Evolutionary conservation across 2,888 invertebrate species (phyloP), one percentile per base, ranked within the genome.

Genomic region (Cancer borealis): DNA sequence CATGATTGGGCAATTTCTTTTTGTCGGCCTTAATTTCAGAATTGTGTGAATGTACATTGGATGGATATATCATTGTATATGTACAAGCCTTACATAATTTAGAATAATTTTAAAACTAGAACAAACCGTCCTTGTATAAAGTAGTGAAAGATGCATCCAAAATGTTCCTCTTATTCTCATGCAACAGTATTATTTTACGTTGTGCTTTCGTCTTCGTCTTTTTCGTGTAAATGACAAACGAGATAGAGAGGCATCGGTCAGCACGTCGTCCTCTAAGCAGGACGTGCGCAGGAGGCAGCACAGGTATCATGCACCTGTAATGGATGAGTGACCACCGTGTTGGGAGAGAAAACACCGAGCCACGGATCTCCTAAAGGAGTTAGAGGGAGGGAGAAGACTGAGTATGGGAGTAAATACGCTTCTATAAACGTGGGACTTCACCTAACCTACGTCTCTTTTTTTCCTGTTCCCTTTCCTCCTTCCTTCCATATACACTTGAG

Each of bases 291-390:
- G 90, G 49, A n/a, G 54, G 54, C 54, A 30, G 49, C 30, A 54
- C 17, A 30, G 49, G 90, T 30, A 90, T 90, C 49, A 90, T 60
- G 90, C 90, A 90, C 30, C 79, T 79, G 30, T 79, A 79, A 88
- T 46, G 88, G 88, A 88, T n/a, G 47, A 88, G 88, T 46, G 88
- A 49, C 46, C 21, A n/a, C n/a, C 21, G 88, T 88, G 88, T 88
- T 88, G 88, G 47, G 88, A 88, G 88, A 88, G 88, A 88, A n/a
- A 88, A 88, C 88, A 88, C 88, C 26, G 88, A 30, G 47, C 4
- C 26, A 17, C 26, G 26, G 54, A 2, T 8, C 21, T 39, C 3
- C 45, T 46, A 17, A 45, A 45, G 45, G n/a, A 91, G 91, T 6
- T 54, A 91, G 39, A 91, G 66, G 21, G 91, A 66, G 10, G 46